Base-by-base conservation (phyloP, 2,113 vertebrate species). In the Lepisosteus oculatus region DNA sequence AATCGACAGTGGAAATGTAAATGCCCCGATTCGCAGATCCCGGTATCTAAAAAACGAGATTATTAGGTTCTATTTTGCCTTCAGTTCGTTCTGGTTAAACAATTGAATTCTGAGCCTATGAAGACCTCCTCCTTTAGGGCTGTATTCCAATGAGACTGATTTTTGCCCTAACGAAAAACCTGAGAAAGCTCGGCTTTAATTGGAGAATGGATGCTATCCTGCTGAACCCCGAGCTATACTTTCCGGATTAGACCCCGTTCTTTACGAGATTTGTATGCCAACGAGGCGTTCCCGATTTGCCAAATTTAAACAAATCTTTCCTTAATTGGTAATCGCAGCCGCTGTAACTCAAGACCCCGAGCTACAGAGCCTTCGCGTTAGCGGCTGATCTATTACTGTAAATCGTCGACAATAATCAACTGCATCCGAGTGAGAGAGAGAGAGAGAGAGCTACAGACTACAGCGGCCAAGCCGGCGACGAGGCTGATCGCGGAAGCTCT, bases 291-390 rank as follows among this genome's bases (percentile, higher is more conserved):
- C 85, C 86, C 85, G 80, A 79, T 85, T 87, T 86, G 86, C 91
- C 88, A 90, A 88, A 94, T 94, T 95, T 93, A 95, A 94, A 95
- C 92, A 94, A 93, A 95, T 95, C 91, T 93, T 78, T 79, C 85
- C 86, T 94, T 97, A 96, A 98, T 95, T 95, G 94, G 92, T 90
- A 91, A 92, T 94, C 91, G 87, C 92, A 89, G 88, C 90, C 80
- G 92, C 90, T 93, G 91, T 95, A 94, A 94, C 92, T 95, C 90
- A 94, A 93, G 89, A 94, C 87, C 90, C 89, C 84, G 84, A 90
- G 93, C 91, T 90, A 88, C 85, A 88, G 85, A 92, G 87, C 89
- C 89, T 92, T 91, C 92, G 89, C 88, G 90, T 93, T 93, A 95
- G 89, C 85, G 83, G 88, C 84, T 89, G 92, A 93, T 90, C 86